Evolutionary conservation across 2,113 vertebrate species (phyloP).

Genomic region (Agapornis roseicollis): DNA sequence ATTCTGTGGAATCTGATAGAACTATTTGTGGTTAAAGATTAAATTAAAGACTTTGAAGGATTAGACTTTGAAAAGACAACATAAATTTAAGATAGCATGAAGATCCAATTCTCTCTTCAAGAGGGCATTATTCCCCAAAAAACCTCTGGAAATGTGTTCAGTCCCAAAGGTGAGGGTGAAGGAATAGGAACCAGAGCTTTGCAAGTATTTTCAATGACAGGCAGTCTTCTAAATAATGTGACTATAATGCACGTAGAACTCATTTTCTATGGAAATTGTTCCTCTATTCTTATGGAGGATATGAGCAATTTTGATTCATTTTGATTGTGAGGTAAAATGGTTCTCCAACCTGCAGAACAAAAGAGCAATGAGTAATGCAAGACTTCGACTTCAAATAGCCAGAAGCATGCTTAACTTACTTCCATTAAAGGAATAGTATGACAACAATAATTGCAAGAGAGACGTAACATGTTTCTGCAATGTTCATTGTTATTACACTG

Average conservation of each 20-base stretch:
- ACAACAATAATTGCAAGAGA: neutral
- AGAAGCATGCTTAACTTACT: neutral
- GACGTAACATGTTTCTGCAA: neutral
- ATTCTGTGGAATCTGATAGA: neutral
- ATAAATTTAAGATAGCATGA: neutral
- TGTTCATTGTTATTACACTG: neutral
- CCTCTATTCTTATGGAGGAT: neutral
- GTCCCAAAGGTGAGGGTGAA: neutral
- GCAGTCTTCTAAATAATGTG: neutral
- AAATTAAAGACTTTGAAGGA: neutral
- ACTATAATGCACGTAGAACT: neutral
- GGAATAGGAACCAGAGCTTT: neutral
- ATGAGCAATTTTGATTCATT: neutral
- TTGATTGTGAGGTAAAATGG: neutral
- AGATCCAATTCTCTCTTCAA: neutral
- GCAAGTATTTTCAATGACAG: neutral
- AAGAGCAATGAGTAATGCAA: neutral
- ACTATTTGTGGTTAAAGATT: neutral
- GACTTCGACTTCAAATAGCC: neutral
- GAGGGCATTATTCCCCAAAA: neutral
- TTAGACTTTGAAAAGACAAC: neutral
- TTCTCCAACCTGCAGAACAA: neutral
- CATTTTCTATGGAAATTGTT: neutral
- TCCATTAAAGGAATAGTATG: constrained; percentile 2
- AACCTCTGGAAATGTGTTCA: neutral